Evolutionary conservation across 2,888 invertebrate species (phyloP).

Genomic region (Artemia sp.): DNA sequence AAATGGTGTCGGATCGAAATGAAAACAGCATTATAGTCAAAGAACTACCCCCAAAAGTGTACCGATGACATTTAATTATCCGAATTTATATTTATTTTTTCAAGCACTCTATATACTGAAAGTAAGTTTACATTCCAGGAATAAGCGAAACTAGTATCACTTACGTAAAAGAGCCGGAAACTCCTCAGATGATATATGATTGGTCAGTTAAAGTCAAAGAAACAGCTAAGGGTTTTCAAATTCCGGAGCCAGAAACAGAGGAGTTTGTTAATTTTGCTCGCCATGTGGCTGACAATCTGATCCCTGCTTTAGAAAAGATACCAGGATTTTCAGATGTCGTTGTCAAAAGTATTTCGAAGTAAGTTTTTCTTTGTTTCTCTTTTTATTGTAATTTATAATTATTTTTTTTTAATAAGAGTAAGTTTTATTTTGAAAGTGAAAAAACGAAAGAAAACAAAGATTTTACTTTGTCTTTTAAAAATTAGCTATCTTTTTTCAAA

Average conservation of each 20-base stretch:
- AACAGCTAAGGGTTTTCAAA: conserved; percentile 54
- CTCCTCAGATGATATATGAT: conserved; percentile 49
- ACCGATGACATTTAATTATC: no score
- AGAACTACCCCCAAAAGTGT: no score
- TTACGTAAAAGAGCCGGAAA: conserved; percentile 36
- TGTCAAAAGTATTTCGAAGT: conserved; percentile 35
- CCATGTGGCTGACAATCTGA: conserved; percentile 46
- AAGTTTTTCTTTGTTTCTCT: neutral
- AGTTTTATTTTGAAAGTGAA: neutral
- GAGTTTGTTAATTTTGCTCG: conserved; percentile 54
- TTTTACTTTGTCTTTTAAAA: neutral
- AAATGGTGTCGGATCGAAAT: no score
- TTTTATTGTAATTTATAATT: no score
- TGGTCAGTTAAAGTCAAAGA: conserved; percentile 55
- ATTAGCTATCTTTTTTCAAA: neutral
- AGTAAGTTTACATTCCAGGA: neutral
- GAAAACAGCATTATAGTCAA: no score
- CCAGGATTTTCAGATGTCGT: conserved; percentile 53
- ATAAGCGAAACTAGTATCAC: neutral
- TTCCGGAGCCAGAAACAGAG: conserved; percentile 50
- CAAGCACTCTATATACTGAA: conserved; percentile 1
- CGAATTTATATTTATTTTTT: neutral
- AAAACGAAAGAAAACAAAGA: neutral
- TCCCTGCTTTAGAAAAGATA: conserved; percentile 42
- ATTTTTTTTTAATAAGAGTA: no score